Base-by-base conservation (phyloP, 2,888 invertebrate species). In the Eupeodes latifasciatus region DNA sequence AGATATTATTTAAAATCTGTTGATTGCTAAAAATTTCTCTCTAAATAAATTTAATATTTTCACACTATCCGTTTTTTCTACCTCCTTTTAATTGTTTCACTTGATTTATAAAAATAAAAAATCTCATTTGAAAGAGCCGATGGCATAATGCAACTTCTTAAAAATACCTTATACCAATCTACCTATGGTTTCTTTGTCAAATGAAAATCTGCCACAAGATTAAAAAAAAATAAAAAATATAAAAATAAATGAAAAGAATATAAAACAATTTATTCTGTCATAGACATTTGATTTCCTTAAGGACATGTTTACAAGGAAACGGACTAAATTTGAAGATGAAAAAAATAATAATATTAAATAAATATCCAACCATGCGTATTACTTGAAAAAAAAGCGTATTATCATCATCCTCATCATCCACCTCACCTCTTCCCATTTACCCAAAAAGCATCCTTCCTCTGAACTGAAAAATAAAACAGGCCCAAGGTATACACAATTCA, bases 281-380 rank as follows among this genome's bases (percentile, higher is more conserved):
- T 53, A 76, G 55, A 74, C 84, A 88, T 49, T 81, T 76, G 72
- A 80, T 84, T 76, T 84, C 83, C 80, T 74, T 40, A 74, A 83
- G 87, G 81, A 88, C 76, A 77, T 74, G 59, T 49, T 72, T 49
- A 53, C 69, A 59, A 77, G 59, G 51, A 80, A 75, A 76, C 59
- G 67, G 36, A 51, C 44, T 11, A 59, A 57, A 74, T 57, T 40
- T 40, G 9, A 36, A n/a, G 19, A 19, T 19, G 14, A 53, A 76
- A 55, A 55, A 77, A 40, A 16, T 19, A 47, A 66, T 66, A 49
- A 66, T 66, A 75, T 62, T 75, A 61, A 69, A 57, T 76, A 71
- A 76, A 40, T 19, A 67, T 44, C 74, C 11, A 14, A 64, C 62
- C 62, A 78, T 78, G 74, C 77, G 69, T 78, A 74, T 78, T 72